Evolutionary conservation across 2,113 vertebrate species (phyloP).

Genomic region (Aepyceros melampus): DNA sequence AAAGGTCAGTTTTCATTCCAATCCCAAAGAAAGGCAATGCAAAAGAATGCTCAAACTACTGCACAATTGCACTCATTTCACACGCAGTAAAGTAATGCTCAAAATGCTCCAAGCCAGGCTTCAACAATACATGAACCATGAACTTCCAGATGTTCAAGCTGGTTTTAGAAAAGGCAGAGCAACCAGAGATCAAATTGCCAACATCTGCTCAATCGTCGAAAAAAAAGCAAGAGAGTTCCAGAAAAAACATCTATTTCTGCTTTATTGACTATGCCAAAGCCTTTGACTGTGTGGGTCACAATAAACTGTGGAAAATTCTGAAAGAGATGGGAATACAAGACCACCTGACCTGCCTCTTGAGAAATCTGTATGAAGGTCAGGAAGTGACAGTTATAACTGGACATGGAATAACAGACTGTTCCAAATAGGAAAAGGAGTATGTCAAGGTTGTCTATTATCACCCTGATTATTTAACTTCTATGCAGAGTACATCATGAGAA

Average conservation of each 20-base stretch:
- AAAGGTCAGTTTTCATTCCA: neutral
- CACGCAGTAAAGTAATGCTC: neutral
- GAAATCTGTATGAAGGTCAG: neutral
- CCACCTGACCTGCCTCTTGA: neutral
- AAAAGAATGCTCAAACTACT: neutral
- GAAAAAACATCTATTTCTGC: neutral
- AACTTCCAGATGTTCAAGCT: neutral
- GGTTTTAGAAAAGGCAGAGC: neutral
- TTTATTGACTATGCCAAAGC: neutral
- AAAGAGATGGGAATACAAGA: neutral
- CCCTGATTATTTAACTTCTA: neutral
- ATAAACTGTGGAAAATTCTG: neutral
- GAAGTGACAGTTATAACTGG: neutral
- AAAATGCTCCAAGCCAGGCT: neutral
- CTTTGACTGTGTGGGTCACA: neutral
- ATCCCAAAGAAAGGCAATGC: neutral
- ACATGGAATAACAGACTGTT: neutral
- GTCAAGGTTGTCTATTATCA: neutral
- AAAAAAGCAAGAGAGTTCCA: neutral
- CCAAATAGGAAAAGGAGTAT: neutral
- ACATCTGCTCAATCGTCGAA: neutral
- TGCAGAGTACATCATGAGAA: neutral
- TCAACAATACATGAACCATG: accelerated
- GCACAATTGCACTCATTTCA: neutral
- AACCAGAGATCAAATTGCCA: neutral